Evolutionary conservation across 2,797 vertebrate species (phyloP).

Genomic region (Australoheros facetus): DNA sequence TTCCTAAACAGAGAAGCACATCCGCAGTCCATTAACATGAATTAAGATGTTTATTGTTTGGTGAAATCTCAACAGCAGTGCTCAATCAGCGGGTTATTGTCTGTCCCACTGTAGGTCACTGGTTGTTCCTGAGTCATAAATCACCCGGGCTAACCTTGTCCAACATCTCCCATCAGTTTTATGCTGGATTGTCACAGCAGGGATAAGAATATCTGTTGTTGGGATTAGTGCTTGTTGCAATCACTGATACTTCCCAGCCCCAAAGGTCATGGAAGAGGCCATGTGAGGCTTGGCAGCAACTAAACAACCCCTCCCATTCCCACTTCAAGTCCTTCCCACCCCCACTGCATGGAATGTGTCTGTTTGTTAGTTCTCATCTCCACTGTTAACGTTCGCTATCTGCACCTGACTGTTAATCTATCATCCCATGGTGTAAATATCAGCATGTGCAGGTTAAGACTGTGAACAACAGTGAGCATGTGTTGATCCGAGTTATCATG

Average conservation of each 20-base stretch:
- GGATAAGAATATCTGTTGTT: conserved; percentile 44
- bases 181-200: conserved; percentile 15
- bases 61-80: conserved; percentile 29
- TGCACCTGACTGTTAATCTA: conserved; percentile 5
- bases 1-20: conserved; percentile 40
- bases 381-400: conserved; percentile 24
- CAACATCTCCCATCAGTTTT: conserved; percentile 28
- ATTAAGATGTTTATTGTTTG: conserved; percentile 64
- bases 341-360: conserved; percentile 62
- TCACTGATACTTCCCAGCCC: conserved; percentile 49
- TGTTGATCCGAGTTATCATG: not conserved
- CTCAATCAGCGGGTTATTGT: conserved; percentile 58
- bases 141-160: conserved; percentile 39
- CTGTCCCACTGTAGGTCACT: conserved; percentile 49
- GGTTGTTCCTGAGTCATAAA: conserved; percentile 58
- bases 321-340: conserved; percentile 28
- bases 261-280: conserved; percentile 57
- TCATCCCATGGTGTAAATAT: not conserved
- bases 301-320: conserved; percentile 35
- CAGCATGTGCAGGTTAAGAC: not conserved
- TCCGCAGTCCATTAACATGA: conserved; percentile 60
- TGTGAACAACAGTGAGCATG: not conserved
- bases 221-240: conserved; percentile 62
- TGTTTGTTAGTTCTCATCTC: conserved; percentile 42
- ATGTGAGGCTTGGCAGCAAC: conserved; percentile 29